These are phyloP conservation scores for Aptenodytes forsteri DNA, from an alignment of 2,113 vertebrate genomes.

Conservation along the genomic window DNA sequence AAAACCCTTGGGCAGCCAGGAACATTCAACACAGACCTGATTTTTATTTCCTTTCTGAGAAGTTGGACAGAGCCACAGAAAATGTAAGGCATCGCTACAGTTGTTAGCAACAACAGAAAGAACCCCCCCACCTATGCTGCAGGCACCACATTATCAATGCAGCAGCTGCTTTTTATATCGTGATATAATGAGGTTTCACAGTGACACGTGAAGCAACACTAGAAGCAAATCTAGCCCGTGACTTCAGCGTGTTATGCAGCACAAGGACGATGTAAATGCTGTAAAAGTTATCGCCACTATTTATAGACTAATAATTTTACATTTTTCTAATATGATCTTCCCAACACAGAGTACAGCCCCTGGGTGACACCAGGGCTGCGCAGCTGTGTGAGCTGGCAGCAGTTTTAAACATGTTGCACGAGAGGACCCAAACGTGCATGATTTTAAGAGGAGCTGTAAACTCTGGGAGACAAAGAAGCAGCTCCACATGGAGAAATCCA, in stretches of 20 bases:
- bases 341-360: not conserved
- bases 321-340: not conserved
- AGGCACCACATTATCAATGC: not conserved
- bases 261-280: not conserved
- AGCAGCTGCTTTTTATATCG: not conserved
- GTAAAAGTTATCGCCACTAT: not conserved
- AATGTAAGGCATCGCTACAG: not conserved
- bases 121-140: not conserved
- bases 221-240: not conserved
- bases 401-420: fast-evolving
- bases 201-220: not conserved
- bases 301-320: not conserved
- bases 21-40: not conserved
- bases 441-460: slow-evolving; percentile 14
- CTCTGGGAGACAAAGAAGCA: not conserved
- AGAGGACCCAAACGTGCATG: not conserved
- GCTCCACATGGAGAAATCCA: not conserved
- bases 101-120: not conserved
- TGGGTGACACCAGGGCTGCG: not conserved
- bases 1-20: not conserved
- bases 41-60: not conserved
- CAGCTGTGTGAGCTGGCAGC: not conserved
- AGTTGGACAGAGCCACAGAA: not conserved
- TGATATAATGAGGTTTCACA: not conserved
- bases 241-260: not conserved